These are phyloP conservation scores for Lasius platythorax DNA, from an alignment of 2,888 invertebrate genomes.

Conservation along the genomic window DNA sequence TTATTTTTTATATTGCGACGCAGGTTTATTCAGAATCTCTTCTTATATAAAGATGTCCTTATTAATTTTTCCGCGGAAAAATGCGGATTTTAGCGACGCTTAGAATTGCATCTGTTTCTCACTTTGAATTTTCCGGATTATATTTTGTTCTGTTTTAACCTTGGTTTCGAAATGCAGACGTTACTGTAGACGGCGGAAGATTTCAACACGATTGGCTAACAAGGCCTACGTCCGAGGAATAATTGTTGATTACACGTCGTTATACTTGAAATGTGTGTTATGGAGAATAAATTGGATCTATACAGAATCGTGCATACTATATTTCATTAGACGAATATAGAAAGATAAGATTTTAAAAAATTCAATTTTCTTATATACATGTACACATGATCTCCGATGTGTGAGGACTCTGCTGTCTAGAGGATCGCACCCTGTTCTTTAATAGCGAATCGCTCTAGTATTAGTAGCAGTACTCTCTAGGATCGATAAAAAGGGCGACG, in stretches of 20 bases:
- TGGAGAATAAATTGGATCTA: conserved; percentile 73
- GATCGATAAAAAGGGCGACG: neutral
- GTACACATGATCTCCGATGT: neutral
- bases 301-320: conserved; percentile 56
- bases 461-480: neutral
- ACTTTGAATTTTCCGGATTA: neutral
- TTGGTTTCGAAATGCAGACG: conserved; percentile 43
- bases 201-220: conserved; percentile 70
- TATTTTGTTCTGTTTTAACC: conserved; percentile 4
- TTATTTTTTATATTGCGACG: neutral
- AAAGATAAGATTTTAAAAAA: neutral
- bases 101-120: neutral
- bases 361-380: neutral
- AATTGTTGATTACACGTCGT: conserved; percentile 72
- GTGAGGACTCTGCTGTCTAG: neutral
- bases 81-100: neutral
- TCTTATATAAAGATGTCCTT: neutral
- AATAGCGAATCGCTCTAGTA: neutral
- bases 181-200: conserved; percentile 50
- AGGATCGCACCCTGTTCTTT: neutral
- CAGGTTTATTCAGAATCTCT: neutral
- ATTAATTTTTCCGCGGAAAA: neutral
- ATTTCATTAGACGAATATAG: neutral
- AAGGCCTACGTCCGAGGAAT: conserved; percentile 63
- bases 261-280: conserved; percentile 77